Evolutionary conservation across 2,113 vertebrate genomes (phyloP), one percentile per base, ranked within the genome.

Genomic region (Oenanthe melanoleuca): DNA sequence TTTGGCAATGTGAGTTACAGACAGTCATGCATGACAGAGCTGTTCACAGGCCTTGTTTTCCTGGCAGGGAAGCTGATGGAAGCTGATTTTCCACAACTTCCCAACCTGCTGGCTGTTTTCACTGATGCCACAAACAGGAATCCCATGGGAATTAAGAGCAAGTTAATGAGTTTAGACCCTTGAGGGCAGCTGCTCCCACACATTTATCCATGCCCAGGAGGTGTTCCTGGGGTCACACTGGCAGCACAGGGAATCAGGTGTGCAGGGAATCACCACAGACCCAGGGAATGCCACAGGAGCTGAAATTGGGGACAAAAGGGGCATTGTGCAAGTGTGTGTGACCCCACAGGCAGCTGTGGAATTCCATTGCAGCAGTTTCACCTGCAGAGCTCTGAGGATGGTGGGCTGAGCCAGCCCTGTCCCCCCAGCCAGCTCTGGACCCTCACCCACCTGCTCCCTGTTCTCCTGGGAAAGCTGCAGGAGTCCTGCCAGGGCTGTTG

Each of bases 1-100:
- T 75, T 29, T n/a, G 64, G 56, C 61, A 84, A 33, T 10, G 42
- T 12, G 78, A 70, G 38, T 60, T 71, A 5, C 17, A n/a, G n/a
- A 19, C 5, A 9, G 14, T 25, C n/a, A 0, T 12, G 47, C 20
- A 2, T 2, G 38, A 4, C 5, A 34, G 14, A 60, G 2, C 50
- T 42, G 16, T 6, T 78, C 60, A 13, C 5, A n/a, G n/a, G 26
- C 29, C 47, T 64, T 1, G 3, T 61, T 88, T 60, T 63, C 72
- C 40, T 44, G 53, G 25, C 5, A 11, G 18, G 28, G 49, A 28
- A 64, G 57, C 40, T 16, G 49, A 33, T 26, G 34, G 31, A 57
- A 23, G 21, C 21, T 71, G n/a, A 12, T 29, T 74, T 79, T 24
- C 60, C 20, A 9, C 34, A 66, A 13, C 29, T 77, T 80, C n/a